Percentiles rank a stretch among this genome's conserved stretches.
Evolutionary conservation across 1,140 invertebrate species (phyloP).

Genomic region (Daktulosphaira vitifoliae): DNA sequence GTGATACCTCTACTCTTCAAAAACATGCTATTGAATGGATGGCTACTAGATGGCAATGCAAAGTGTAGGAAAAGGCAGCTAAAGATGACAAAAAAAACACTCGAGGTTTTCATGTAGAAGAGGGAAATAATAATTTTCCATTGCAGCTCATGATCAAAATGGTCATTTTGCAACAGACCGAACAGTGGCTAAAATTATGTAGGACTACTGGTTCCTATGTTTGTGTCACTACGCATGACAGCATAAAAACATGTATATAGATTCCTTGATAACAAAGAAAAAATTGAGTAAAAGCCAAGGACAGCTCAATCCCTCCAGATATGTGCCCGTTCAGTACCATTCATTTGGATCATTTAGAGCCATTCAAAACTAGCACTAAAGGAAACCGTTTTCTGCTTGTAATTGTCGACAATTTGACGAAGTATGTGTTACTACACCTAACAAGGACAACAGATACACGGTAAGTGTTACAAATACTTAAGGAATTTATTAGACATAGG

Average conservation of each 20-base stretch:
- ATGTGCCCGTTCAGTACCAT: not conserved
- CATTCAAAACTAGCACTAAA: not conserved
- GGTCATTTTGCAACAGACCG: not conserved
- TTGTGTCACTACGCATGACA: not conserved
- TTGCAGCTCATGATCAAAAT: not conserved
- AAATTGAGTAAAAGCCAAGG: not conserved
- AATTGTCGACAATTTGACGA: conserved; percentile 14
- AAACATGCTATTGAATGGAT: no score
- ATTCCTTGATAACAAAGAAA: not conserved
- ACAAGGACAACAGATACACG: not conserved
- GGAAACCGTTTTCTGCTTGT: conserved; percentile 1
- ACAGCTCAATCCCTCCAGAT: not conserved
- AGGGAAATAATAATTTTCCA: no score
- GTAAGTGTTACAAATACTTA: not conserved
- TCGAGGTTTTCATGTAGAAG: no score
- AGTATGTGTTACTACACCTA: not conserved
- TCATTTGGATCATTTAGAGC: conserved; percentile 15
- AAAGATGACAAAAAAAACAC: no score
- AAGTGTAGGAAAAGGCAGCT: no score
- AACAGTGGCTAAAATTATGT: not conserved
- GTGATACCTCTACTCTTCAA: no score
- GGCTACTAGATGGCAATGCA: no score
- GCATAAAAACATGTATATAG: not conserved
- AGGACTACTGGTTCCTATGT: not conserved
- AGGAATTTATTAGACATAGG: not conserved